Conservation (phyloP, 2,113 vertebrate species). For the Patagioenas fasciata region DNA sequence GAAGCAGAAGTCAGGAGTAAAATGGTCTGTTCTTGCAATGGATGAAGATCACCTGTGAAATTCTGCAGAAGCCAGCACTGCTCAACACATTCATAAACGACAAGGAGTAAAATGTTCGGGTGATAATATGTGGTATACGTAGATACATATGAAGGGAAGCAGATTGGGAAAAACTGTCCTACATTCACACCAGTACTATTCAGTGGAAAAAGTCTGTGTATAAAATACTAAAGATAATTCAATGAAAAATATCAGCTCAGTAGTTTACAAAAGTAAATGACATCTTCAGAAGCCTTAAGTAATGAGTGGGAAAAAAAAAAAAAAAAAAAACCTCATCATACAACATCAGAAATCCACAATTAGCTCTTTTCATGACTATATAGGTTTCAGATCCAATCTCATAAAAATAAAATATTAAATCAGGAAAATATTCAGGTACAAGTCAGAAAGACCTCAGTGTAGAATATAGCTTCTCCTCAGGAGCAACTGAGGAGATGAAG, state of each 20-base stretch:
- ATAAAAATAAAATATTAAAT: neutral
- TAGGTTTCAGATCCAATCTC: neutral
- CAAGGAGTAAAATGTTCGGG: neutral
- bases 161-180: neutral
- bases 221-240: neutral
- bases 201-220: neutral
- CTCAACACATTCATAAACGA: neutral
- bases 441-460: neutral
- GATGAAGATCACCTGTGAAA: neutral
- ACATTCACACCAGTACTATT: neutral
- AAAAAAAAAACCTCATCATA: neutral
- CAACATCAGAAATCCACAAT: fast-evolving
- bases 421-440: neutral
- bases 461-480: neutral
- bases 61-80: neutral
- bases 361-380: neutral
- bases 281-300: neutral
- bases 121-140: neutral
- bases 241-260: neutral
- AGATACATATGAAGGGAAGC: neutral
- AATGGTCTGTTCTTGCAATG: neutral
- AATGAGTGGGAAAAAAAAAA: neutral
- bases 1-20: neutral
- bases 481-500: neutral
- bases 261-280: neutral